Percentiles rank a stretch among this genome's conserved stretches.
These are phyloP conservation scores for Dromococcyx pavoninus DNA, from an alignment of 2,797 vertebrate genomes.

Conservation along the genomic window DNA sequence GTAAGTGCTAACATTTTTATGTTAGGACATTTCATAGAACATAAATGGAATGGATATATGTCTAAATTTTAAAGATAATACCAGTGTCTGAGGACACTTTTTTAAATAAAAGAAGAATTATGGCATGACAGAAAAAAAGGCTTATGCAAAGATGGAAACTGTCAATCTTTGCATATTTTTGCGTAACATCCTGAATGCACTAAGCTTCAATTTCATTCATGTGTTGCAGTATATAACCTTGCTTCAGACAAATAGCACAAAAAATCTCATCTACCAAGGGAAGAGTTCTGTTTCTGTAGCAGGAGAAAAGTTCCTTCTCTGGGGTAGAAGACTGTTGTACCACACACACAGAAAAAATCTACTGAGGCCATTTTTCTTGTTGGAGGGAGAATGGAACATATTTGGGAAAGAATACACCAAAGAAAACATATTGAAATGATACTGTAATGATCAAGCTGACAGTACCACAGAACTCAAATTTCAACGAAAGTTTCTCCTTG, in stretches of 20 bases:
- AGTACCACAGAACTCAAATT: background rate
- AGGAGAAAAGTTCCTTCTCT: background rate
- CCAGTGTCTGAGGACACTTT: background rate
- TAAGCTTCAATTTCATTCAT: background rate
- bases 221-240: background rate
- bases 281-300: background rate
- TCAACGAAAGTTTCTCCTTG: constrained; percentile 1
- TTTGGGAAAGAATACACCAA: constrained; percentile 2
- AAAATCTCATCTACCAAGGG: background rate
- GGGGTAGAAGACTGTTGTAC: background rate
- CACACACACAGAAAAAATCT: background rate
- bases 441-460: background rate
- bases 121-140: background rate
- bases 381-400: background rate
- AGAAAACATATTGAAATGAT: constrained; percentile 21
- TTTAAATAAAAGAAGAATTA: background rate
- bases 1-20: background rate
- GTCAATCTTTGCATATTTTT: background rate
- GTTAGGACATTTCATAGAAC: background rate
- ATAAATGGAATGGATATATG: background rate
- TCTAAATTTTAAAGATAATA: background rate
- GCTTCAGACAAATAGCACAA: background rate
- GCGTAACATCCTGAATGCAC: background rate
- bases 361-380: background rate
- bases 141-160: background rate